A percentile compares a stretch with the other conserved stretches of the same genome.
Evolutionary conservation across 2,113 vertebrate species (phyloP).

Genomic region (Anolis carolinensis): DNA sequence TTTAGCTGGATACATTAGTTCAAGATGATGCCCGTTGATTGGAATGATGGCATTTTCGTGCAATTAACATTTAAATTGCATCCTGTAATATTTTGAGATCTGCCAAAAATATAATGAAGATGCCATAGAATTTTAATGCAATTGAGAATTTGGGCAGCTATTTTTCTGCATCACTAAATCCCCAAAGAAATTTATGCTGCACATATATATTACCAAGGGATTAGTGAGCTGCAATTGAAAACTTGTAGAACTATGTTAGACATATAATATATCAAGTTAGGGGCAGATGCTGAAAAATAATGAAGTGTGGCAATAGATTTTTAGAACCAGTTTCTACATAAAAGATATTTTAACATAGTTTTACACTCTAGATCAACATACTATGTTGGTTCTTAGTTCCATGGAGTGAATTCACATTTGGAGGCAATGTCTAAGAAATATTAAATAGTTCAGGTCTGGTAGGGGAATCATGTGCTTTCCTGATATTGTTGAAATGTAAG

Average conservation of each 20-base stretch:
- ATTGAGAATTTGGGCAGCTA: constrained; percentile 44
- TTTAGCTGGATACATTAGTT: constrained; percentile 22
- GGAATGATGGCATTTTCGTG: constrained; percentile 22
- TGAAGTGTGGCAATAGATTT: not conserved
- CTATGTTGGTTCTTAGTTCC: not conserved
- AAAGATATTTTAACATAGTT: not conserved
- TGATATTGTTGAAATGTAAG: too few relatives aligned
- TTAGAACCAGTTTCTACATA: not conserved
- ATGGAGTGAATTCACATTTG: too few relatives aligned
- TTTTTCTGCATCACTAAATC: constrained; percentile 19
- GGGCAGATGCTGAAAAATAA: constrained; percentile 1
- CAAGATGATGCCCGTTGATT: constrained; percentile 22
- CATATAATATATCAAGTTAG: constrained; percentile 1
- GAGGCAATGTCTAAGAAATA: too few relatives aligned
- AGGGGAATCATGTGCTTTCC: too few relatives aligned
- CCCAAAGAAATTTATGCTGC: constrained; percentile 35
- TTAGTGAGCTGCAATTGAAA: constrained; percentile 13
- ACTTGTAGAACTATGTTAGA: constrained; percentile 14
- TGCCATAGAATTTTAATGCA: constrained; percentile 39
- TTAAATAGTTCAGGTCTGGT: too few relatives aligned
- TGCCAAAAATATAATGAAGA: constrained; percentile 46
- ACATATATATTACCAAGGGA: constrained; percentile 17
- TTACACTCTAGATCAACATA: not conserved
- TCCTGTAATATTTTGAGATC: constrained; percentile 29
- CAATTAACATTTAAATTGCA: constrained; percentile 26